Evolutionary conservation across 1,140 invertebrate genomes (phyloP).

Genomic region (Scaptodrosophila lebanonensis): DNA sequence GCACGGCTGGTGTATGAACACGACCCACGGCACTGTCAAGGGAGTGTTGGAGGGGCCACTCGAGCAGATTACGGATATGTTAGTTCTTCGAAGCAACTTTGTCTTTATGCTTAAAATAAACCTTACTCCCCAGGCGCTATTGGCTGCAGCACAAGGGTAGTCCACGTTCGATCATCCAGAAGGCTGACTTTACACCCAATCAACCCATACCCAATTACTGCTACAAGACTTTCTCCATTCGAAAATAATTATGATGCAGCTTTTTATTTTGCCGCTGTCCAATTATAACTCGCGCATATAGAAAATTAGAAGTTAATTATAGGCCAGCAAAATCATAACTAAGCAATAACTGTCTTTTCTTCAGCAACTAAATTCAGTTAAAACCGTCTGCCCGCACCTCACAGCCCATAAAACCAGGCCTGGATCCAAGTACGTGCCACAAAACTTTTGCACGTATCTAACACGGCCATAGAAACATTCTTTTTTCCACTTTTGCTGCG

Average conservation of each 20-base stretch:
- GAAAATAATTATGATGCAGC: slow-evolving; percentile 17
- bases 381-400: too few species aligned
- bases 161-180: slow-evolving; percentile 43
- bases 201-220: slow-evolving; percentile 28
- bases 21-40: slow-evolving; percentile 40
- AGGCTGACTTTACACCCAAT: slow-evolving; percentile 40
- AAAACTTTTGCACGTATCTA: slow-evolving; percentile 4
- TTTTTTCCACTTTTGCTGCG: neutral
- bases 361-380: too few species aligned
- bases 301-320: too few species aligned
- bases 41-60: slow-evolving; percentile 45
- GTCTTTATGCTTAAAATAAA: neutral
- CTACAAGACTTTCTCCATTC: slow-evolving; percentile 36
- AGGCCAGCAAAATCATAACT: too few species aligned
- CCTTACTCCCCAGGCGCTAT: slow-evolving; percentile 21
- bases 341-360: too few species aligned
- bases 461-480: neutral
- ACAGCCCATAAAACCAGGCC: neutral
- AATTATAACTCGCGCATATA: too few species aligned
- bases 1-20: slow-evolving; percentile 58
- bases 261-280: slow-evolving; percentile 1
- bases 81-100: neutral
- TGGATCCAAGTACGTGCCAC: slow-evolving; percentile 1
- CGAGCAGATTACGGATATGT: slow-evolving; percentile 47
- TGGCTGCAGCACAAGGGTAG: slow-evolving; percentile 57